Conservation (phyloP, 2,888 invertebrate genomes). For the Eilema griseolum region DNA sequence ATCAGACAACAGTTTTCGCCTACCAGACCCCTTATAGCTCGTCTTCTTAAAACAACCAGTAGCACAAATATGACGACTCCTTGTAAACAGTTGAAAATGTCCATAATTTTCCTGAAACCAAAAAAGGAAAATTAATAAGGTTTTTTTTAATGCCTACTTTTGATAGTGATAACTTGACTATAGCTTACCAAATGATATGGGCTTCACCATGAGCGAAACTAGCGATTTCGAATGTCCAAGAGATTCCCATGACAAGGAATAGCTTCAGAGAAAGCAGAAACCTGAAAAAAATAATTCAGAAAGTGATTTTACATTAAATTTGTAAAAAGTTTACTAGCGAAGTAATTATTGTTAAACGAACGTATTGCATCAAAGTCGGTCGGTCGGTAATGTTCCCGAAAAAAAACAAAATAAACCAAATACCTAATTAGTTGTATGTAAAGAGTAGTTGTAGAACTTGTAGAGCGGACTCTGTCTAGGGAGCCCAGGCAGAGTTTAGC, state of each 20-base stretch:
- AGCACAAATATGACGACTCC: slow-evolving; percentile 89
- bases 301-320: neutral
- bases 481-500: no score
- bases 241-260: slow-evolving; percentile 90
- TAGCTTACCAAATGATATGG: slow-evolving; percentile 77
- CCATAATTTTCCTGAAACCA: slow-evolving; percentile 86
- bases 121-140: neutral
- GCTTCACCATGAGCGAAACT: slow-evolving; percentile 80
- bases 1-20: slow-evolving; percentile 70
- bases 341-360: no score
- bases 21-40: slow-evolving; percentile 84
- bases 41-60: slow-evolving; percentile 86
- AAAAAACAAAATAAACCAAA: no score
- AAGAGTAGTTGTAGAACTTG: no score
- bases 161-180: neutral
- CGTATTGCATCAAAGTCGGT: no score
- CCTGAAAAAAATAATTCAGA: slow-evolving; percentile 71
- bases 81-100: slow-evolving; percentile 89
- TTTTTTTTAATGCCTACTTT: neutral
- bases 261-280: slow-evolving; percentile 89
- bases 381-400: no score
- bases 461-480: no score
- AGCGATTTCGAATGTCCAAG: slow-evolving; percentile 90
- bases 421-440: no score
- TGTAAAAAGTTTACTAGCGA: neutral